Percentiles rank a stretch among this genome's conserved stretches.
These are phyloP conservation scores for Tromatobia lineatoria DNA, from an alignment of 2,888 invertebrate genomes.

Conservation along the genomic window DNA sequence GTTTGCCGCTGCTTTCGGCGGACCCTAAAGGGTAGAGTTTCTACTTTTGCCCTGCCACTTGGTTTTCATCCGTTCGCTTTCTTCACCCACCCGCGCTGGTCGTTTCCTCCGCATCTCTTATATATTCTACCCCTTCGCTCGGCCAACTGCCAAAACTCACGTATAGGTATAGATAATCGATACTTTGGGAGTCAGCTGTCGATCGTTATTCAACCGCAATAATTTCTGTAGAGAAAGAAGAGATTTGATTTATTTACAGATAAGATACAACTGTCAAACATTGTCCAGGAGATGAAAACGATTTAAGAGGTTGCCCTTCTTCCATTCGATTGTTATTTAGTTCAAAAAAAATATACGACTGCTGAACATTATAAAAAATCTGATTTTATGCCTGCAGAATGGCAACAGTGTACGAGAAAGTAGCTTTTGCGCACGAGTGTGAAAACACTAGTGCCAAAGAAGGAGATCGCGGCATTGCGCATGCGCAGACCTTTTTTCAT, in stretches of 20 bases:
- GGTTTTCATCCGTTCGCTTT: neutral
- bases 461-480: too few relatives aligned
- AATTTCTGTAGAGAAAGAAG: neutral
- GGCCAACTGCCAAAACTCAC: slow-evolving; percentile 41
- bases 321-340: too few relatives aligned
- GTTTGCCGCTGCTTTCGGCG: slow-evolving; percentile 31
- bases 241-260: neutral
- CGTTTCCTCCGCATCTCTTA: slow-evolving; percentile 65
- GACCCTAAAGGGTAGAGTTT: slow-evolving; percentile 71
- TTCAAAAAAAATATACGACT: too few relatives aligned
- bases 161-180: slow-evolving; percentile 34
- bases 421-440: too few relatives aligned
- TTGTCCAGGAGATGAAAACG: neutral
- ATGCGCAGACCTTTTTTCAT: too few relatives aligned
- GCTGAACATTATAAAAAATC: too few relatives aligned
- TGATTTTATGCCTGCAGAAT: too few relatives aligned
- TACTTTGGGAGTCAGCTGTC: neutral
- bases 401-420: too few relatives aligned
- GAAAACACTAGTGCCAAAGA: too few relatives aligned
- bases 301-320: too few relatives aligned
- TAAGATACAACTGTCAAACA: neutral
- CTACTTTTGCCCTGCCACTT: slow-evolving; percentile 14
- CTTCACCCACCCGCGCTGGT: neutral
- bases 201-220: neutral
- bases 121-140: slow-evolving; percentile 17